Base-by-base conservation (phyloP, 1,140 invertebrate species). In the Bicyclus anynana region DNA sequence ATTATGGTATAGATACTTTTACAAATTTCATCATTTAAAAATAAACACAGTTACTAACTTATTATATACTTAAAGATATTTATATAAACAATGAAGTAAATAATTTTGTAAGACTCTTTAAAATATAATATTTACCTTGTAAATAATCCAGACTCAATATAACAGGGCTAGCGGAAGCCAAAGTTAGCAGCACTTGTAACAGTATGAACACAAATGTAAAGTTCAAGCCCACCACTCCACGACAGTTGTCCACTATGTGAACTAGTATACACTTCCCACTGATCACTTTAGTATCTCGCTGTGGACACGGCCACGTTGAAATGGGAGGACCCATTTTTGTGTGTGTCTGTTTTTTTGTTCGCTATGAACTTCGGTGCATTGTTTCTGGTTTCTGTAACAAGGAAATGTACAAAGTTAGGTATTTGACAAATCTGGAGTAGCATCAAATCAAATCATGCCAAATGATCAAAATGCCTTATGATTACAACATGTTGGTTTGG, bases 141-240 rank as follows among this genome's bases (percentile, higher is more conserved):
- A 81, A 68, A 70, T 84, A 84, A 67, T 83, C 73, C 78, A 83
- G 57, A 61, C 74, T 84, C 12, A 84, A 59, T 44, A 83, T 62
- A 29, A 87, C 81, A 16, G 83, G 83, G 0, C 81, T 80, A 12
- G 81, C 84, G 12, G 53, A 62, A 5, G 77, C 82, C 17, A 60
- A 68, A 65, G 67, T 73, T 27, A 77, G 42, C 16, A 57, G 23
- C 38, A 53, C 38, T 46, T 53, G 51, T 44, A 53, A 13, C 0
- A 53, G 29, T 53, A 55, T 26, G 5, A 46, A 48, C 2, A 42
- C 14, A 13, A 47, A 55, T 23, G 53, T 55, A 17, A 29, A 55
- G 42, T 55, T 47, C 10, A 55, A 21, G 5, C 53, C 44, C 29
- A 33, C 29, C 14, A 44, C 9, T 6, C 27, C 42, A 23, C 53